Base-by-base conservation (phyloP, 2,113 vertebrate species). In the Pan paniscus region DNA sequence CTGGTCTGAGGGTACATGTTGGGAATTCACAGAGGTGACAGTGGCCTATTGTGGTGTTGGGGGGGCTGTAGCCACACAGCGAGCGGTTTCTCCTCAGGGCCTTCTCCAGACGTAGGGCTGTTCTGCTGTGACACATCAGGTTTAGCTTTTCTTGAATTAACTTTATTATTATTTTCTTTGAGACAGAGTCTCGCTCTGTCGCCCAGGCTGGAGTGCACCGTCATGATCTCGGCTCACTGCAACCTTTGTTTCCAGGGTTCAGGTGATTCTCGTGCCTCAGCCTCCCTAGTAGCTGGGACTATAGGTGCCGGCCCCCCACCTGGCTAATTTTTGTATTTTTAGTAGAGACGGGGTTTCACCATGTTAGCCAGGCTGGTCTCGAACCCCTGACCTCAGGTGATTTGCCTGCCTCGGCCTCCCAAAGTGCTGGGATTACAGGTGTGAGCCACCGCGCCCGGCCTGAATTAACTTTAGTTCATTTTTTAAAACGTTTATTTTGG, bases 111-210 rank as follows among this genome's bases (percentile, higher is more conserved):
- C 16, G 1, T 43, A 59, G 75, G 46, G 23, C 30, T 57, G 5
- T 50, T 59, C 9, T 61, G 25, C 32, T 70, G 0, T 13, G 55
- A 57, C 35, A 50, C 0, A 0, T 40, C 59, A 46, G 35, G 35
- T 59, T 78, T 75, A 32, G 23, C 4, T 91, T 92, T 68, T n/a
- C 72, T 72, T 76, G 25, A 76, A 46, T 46, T 67, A 23, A 35
- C 43, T 86, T 95, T 23, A 23, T 57, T 57, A 23, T 23, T 57
- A 57, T 25, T 25, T 59, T 25, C 12, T 64, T 64, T 64, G 25
- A 64, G 61, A 30, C 2, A 4, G 27, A 32, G 27, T 64, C 61
- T 64, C 12, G 6, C 61, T 67, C 61, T 67, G 30, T 32, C 27
- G 30, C 61, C 59, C 9, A 67, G 61, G 61, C 61, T 14, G 61